Evolutionary conservation across 1,140 invertebrate genomes (phyloP).

Genomic region (Zaprionus capensis): DNA sequence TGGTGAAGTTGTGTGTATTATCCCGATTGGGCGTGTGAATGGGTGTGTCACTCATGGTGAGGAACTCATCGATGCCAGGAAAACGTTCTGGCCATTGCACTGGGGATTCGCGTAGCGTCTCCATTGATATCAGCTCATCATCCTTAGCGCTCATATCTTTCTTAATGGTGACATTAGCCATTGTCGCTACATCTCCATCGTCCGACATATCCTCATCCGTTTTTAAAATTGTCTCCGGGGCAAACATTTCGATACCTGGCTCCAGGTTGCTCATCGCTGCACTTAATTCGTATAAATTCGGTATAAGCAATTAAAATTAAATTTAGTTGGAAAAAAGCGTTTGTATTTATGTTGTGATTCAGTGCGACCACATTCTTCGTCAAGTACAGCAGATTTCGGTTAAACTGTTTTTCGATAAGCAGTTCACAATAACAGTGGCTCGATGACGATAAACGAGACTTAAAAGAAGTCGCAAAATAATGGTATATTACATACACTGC

Average conservation of each 20-base stretch:
- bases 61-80: constrained; percentile 91
- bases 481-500: neutral
- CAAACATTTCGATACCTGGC: constrained; percentile 40
- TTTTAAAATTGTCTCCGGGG: constrained; percentile 24
- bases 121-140: constrained; percentile 90
- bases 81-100: constrained; percentile 97
- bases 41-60: constrained; percentile 85
- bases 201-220: neutral
- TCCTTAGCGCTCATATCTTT: constrained; percentile 26
- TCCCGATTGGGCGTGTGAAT: constrained; percentile 85
- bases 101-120: constrained; percentile 96
- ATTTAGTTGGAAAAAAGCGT: constrained; percentile 37
- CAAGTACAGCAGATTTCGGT: constrained; percentile 35
- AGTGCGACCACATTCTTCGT: constrained; percentile 36
- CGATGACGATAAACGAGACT: neutral
- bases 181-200: neutral
- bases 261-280: constrained; percentile 22
- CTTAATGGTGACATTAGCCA: neutral
- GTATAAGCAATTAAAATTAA: constrained; percentile 29
- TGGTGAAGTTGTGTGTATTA: constrained; percentile 87
- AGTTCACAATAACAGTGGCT: neutral
- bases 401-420: constrained; percentile 17
- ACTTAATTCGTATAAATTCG: neutral
- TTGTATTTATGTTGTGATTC: constrained; percentile 34
- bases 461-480: neutral